These are phyloP conservation scores for Drosophila ananassae DNA, from an alignment of 1,140 invertebrate genomes.

Conservation along the genomic window DNA sequence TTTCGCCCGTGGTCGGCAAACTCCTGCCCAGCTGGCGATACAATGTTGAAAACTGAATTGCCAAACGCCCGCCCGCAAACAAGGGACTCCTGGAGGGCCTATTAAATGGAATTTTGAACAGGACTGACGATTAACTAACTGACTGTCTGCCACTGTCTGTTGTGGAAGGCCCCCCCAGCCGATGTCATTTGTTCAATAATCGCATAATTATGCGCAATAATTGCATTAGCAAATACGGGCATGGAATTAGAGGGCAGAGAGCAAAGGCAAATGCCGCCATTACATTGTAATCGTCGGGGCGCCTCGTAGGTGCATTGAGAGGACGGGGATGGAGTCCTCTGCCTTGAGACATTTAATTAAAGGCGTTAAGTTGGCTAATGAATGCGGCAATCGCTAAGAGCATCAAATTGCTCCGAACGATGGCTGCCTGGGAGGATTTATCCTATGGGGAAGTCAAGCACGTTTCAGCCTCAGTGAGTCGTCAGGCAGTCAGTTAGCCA, in stretches of 20 bases:
- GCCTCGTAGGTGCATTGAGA: neutral
- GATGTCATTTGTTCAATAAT: constrained; percentile 68
- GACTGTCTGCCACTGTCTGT: constrained; percentile 9
- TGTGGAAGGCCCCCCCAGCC: neutral
- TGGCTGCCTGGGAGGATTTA: neutral
- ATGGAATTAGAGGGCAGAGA: constrained; percentile 36
- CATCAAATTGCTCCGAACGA: constrained; percentile 13
- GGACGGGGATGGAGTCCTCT: neutral
- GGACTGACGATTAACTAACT: constrained; percentile 35
- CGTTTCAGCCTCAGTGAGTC: constrained; percentile 35
- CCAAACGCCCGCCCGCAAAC: constrained; percentile 7
- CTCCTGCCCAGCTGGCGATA: constrained; percentile 10
- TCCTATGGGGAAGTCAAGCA: constrained; percentile 1
- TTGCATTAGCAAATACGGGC: constrained; percentile 74
- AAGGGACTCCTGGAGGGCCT: constrained; percentile 26
- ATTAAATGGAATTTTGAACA: constrained; percentile 32
- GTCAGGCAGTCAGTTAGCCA: constrained; percentile 20
- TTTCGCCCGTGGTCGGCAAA: constrained; percentile 32
- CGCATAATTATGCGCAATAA: constrained; percentile 76
- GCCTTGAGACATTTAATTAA: constrained; percentile 65
- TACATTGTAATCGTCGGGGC: constrained; percentile 23
- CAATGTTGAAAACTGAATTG: constrained; percentile 9
- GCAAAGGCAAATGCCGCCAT: constrained; percentile 57
- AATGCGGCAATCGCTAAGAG: constrained; percentile 46
- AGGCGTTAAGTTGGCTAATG: constrained; percentile 71